These are phyloP conservation scores for Acleris sparsana DNA, from an alignment of 2,888 invertebrate genomes.

Conservation along the genomic window DNA sequence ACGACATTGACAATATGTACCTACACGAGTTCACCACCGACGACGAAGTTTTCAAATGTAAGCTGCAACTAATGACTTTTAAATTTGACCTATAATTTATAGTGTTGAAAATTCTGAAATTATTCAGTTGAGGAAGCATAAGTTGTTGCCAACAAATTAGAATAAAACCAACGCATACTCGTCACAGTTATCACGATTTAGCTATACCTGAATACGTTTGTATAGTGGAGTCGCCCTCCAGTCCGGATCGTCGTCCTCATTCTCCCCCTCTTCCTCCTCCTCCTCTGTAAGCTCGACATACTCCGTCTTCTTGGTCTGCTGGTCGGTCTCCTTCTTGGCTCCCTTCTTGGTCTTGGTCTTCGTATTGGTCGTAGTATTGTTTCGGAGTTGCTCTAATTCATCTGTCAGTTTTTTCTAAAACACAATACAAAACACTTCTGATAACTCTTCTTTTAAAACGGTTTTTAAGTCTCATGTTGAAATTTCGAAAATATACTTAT, in stretches of 20 bases:
- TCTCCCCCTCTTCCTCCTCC: slow-evolving; percentile 62
- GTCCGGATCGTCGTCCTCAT: slow-evolving; percentile 85
- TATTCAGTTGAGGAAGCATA: too few species aligned
- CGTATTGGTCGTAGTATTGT: slow-evolving; percentile 36
- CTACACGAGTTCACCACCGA: too few species aligned
- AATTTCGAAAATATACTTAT: too few species aligned
- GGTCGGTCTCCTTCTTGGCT: slow-evolving; percentile 51
- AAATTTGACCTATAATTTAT: too few species aligned
- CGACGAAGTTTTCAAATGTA: too few species aligned
- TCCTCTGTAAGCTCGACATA: slow-evolving; percentile 67
- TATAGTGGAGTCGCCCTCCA: slow-evolving; percentile 87
- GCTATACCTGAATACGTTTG: slow-evolving; percentile 72
- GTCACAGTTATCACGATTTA: neutral
- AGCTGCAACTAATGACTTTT: too few species aligned
- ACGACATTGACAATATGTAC: too few species aligned
- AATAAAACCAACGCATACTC: too few species aligned
- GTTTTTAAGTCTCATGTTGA: too few species aligned
- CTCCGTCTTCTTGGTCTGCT: slow-evolving; percentile 53
- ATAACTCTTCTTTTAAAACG: too few species aligned
- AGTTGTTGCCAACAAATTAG: too few species aligned
- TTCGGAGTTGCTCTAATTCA: slow-evolving; percentile 65
- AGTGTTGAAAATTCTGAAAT: too few species aligned
- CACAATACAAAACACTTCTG: neutral
- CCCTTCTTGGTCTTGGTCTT: slow-evolving; percentile 54
- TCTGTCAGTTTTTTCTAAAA: slow-evolving; percentile 69